These are phyloP conservation scores for Eurosta solidaginis DNA, from an alignment of 1,140 invertebrate species.

Conservation along the genomic window DNA sequence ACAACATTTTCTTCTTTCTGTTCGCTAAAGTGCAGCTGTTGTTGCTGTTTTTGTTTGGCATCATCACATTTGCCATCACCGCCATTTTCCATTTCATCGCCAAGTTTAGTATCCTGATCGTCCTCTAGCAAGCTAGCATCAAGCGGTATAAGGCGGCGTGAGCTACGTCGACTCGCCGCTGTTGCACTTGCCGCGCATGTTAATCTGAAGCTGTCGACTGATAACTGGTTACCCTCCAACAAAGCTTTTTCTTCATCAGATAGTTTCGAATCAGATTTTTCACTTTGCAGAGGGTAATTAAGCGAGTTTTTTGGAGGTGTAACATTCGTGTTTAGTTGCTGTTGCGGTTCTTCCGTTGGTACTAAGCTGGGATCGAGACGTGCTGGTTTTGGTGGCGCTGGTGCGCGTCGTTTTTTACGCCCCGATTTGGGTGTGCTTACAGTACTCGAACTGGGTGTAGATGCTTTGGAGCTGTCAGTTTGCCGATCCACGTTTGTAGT, in stretches of 20 bases:
- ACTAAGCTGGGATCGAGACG: conserved; percentile 34
- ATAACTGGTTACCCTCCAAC: conserved; percentile 40
- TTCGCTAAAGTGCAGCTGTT: conserved; percentile 3
- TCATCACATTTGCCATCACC: conserved; percentile 36
- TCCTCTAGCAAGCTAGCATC: conserved; percentile 42
- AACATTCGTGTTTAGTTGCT: conserved; percentile 18
- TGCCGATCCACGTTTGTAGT: not conserved
- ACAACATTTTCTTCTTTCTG: conserved; percentile 40
- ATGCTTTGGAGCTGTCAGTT: conserved; percentile 51
- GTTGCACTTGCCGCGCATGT: not conserved
- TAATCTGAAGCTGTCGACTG: not conserved
- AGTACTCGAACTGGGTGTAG: conserved; percentile 47
- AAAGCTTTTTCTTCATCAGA: conserved; percentile 43
- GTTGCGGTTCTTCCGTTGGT: not conserved
- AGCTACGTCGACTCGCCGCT: not conserved
- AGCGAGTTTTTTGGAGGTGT: conserved; percentile 39
- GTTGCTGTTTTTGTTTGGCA: conserved; percentile 37
- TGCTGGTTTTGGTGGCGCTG: conserved; percentile 65
- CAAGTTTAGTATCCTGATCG: not conserved
- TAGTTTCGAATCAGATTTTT: conserved; percentile 35
- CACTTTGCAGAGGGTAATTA: conserved; percentile 42
- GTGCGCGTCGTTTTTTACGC: conserved; percentile 73
- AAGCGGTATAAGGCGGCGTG: conserved; percentile 44
- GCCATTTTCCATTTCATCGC: not conserved
- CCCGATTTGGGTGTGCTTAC: conserved; percentile 50